Evolutionary conservation across 1,140 invertebrate species (phyloP).

Genomic region (Geopemphigus sp.): DNA sequence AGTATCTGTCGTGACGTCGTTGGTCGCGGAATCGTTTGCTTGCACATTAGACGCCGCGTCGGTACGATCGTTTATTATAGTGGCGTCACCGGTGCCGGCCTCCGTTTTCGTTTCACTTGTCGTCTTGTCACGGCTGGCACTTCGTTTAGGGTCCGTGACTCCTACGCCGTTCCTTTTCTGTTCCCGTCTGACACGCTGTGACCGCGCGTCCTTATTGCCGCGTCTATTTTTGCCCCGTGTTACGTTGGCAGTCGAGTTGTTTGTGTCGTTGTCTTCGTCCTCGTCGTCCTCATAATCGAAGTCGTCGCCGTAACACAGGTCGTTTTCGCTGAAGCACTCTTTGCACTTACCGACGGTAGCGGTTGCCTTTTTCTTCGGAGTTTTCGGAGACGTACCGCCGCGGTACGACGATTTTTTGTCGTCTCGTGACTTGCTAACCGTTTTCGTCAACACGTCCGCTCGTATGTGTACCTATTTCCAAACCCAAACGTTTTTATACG

Average conservation of each 20-base stretch:
- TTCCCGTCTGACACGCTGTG: background rate
- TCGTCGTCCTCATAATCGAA: background rate
- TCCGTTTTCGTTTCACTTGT: background rate
- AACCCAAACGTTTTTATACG: background rate
- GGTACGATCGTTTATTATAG: too few relatives aligned
- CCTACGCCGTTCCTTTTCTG: background rate
- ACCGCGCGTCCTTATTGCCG: background rate
- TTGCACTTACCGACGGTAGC: background rate
- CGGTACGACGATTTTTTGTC: background rate
- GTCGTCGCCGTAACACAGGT: slow-evolving; percentile 1
- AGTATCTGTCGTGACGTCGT: too few relatives aligned
- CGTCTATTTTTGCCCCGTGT: background rate
- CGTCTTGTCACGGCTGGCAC: background rate
- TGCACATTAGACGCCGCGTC: too few relatives aligned
- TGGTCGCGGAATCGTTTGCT: too few relatives aligned
- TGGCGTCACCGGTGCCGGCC: too few relatives aligned
- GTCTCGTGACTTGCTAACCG: background rate
- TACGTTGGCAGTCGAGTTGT: too few relatives aligned
- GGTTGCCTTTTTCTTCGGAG: slow-evolving; percentile 16
- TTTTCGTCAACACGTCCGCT: slow-evolving; percentile 43
- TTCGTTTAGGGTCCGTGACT: too few relatives aligned
- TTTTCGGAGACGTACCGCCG: background rate
- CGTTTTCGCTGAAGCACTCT: slow-evolving; percentile 43
- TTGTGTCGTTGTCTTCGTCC: background rate
- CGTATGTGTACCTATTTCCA: slow-evolving; percentile 14